These are phyloP conservation scores for Otolemur garnettii DNA, from an alignment of 2,113 vertebrate species.

Conservation along the genomic window DNA sequence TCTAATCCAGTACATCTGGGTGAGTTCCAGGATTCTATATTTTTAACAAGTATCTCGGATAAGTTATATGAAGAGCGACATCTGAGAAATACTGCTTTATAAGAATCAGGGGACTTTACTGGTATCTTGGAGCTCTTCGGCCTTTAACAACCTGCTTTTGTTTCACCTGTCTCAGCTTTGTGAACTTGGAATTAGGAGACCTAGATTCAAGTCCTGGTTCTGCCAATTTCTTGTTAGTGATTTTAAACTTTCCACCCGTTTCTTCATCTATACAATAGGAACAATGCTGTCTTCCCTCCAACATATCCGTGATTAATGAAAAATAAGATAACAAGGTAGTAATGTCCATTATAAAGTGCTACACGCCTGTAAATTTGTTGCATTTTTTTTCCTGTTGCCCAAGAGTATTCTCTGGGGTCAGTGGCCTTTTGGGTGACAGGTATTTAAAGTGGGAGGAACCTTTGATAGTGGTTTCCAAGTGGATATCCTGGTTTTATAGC, in stretches of 20 bases:
- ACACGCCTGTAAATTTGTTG: not conserved
- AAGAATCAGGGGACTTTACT: not conserved
- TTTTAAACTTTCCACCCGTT: conserved; percentile 15
- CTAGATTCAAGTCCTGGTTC: conserved; percentile 1
- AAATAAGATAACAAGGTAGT: not conserved
- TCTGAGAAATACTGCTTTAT: conserved; percentile 15
- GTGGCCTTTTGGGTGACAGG: not conserved
- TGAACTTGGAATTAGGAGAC: conserved; percentile 51
- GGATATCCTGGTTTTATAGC: not conserved
- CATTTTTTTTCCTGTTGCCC: not conserved
- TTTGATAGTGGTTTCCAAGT: not conserved
- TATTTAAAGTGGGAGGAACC: not conserved
- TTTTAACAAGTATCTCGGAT: not conserved
- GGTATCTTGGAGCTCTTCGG: not conserved
- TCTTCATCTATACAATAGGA: not conserved
- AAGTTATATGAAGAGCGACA: not conserved
- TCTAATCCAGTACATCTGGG: not conserved
- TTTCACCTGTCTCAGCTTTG: not conserved
- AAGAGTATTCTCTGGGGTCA: not conserved
- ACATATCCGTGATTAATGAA: not conserved
- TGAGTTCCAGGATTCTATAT: not conserved
- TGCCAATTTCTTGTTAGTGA: not conserved
- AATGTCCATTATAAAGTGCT: not conserved
- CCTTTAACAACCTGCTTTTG: not conserved
- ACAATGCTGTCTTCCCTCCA: not conserved